Base-by-base conservation (phyloP, 2,888 invertebrate genomes). In the Bellardia pandia region DNA sequence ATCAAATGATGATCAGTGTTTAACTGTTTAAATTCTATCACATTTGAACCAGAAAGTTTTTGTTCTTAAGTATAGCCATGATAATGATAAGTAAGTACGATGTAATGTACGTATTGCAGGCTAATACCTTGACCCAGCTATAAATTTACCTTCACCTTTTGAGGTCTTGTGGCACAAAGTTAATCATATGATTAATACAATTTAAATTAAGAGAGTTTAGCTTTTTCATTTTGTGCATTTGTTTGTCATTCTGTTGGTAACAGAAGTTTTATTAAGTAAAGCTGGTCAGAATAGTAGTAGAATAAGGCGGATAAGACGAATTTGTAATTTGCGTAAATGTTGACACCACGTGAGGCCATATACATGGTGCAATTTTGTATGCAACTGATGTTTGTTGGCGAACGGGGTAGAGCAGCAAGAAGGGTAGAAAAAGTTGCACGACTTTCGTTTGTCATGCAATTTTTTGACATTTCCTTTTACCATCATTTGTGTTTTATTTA, bases 1-100 rank as follows among this genome's bases (percentile, higher is more conserved):
- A 75, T 69, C 56, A 68, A 23, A 40, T 13, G 56, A 45, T 85
- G 53, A 69, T 85, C 69, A 75, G 42, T 69, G 69, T 75, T 75
- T 80, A 85, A 85, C 85, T 79, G 79, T 85, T 75, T 75, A 45
- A 69, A 85, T 69, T 80, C 23, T 53, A 23, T 69, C 33, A 79
- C 68, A 69, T 80, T 79, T 80, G 56, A 75, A 56, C 14, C 62
- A 62, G 30, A 85, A 82, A 56, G 42, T 74, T 60, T 84, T 68
- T 74, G 23, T 53, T 13, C 42, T 66, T 51, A 37, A 8, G 5
- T 64, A 33, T 16, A 37, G 2, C 48, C 11, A 45, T 11, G 11
- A 0, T 45, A 45, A 45, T 45, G 11, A 0, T 48, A 48, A 40
- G 16, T 23, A 6, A 53, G 14, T 33, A 3, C 51, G 75, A 37